phyloP scores from a whole-genome alignment of 2,113 vertebrate species.

The Rhinichthys klamathensis region DNA sequence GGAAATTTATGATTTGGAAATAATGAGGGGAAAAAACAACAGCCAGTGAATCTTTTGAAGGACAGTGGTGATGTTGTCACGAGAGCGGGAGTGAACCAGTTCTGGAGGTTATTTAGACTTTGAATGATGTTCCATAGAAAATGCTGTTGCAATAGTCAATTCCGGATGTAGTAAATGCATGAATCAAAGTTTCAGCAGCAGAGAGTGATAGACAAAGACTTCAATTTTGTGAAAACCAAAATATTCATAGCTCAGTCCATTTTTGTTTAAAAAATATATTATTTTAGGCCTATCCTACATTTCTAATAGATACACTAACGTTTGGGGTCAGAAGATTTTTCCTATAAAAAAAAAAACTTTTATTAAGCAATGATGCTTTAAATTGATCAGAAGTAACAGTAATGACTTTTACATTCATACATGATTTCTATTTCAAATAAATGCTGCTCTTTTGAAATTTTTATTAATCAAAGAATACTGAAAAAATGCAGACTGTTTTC shows the following conservation, averaged over 20 bases:
- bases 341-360: too few species aligned
- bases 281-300: not conserved
- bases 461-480: not conserved
- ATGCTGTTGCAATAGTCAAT: not conserved
- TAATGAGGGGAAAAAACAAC: not conserved
- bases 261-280: not conserved
- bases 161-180: not conserved
- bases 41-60: conserved; percentile 3
- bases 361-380: too few species aligned
- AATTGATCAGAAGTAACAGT: too few species aligned
- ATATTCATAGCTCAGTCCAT: too few species aligned
- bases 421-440: too few species aligned
- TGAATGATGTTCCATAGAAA: not conserved
- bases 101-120: not conserved
- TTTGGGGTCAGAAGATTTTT: too few species aligned
- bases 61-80: not conserved
- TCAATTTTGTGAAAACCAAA: not conserved
- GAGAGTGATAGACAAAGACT: not conserved
- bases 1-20: not conserved
- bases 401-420: too few species aligned
- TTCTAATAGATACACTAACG: too few species aligned
- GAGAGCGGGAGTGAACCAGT: not conserved
- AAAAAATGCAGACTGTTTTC: not conserved
- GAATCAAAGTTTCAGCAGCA: not conserved
- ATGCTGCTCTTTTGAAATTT: not conserved